phyloP scores from a whole-genome alignment of 2,888 invertebrate genomes.

The Oasisia sp. region DNA sequence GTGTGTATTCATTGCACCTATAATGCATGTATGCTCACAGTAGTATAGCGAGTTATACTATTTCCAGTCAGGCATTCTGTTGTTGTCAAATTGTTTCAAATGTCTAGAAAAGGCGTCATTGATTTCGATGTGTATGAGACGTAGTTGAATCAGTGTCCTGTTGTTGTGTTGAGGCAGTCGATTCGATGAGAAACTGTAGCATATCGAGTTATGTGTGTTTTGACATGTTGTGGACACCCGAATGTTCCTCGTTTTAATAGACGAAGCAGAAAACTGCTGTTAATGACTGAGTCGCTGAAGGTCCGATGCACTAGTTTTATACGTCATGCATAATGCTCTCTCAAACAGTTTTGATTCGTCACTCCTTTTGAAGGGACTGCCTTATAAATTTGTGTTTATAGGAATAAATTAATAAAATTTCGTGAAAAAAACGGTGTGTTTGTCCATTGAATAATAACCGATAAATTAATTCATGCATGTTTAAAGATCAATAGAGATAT shows the following conservation, averaged over 20 bases:
- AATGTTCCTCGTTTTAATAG: not conserved
- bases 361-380: not conserved
- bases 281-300: not conserved
- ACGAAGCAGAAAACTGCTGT: not conserved
- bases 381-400: slow-evolving; percentile 12
- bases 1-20: not conserved
- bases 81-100: not conserved
- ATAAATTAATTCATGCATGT: not conserved
- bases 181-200: not conserved
- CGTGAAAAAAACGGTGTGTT: not conserved
- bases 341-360: not conserved
- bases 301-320: not conserved
- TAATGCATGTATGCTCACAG: too few relatives aligned
- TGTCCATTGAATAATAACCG: not conserved
- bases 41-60: not conserved
- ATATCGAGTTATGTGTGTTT: not conserved
- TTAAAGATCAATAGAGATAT: not conserved
- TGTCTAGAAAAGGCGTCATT: not conserved
- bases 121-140: not conserved
- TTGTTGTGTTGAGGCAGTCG: not conserved
- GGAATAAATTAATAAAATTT: slow-evolving; percentile 6
- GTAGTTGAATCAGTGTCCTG: slow-evolving; percentile 10
- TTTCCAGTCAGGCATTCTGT: not conserved
- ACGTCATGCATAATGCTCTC: not conserved
- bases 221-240: not conserved